Evolutionary conservation across 1,140 invertebrate species (phyloP).

Genomic region (Drosophila hydei): DNA sequence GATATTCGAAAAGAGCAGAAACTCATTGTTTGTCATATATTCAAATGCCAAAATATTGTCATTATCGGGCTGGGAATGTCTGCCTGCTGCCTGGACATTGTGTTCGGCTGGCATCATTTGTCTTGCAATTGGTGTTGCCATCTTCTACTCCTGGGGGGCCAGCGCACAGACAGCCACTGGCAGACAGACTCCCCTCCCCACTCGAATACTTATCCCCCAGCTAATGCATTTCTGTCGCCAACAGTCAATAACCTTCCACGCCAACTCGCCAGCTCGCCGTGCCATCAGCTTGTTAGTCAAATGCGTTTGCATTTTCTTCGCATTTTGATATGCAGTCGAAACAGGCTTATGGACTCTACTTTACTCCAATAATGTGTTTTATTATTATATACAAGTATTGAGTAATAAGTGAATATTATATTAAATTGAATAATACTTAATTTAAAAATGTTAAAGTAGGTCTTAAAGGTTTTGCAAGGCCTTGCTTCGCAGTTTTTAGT

Average conservation of each 20-base stretch:
- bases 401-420: too few species aligned
- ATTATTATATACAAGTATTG: not conserved
- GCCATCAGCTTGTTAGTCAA: conserved; percentile 26
- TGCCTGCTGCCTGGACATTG: conserved; percentile 35
- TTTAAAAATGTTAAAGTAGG: too few species aligned
- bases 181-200: conserved; percentile 2
- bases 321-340: conserved; percentile 3
- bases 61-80: conserved; percentile 8
- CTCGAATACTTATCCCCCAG: conserved; percentile 42
- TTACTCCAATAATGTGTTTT: too few species aligned
- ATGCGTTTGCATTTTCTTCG: conserved; percentile 12
- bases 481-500: too few species aligned
- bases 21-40: conserved; percentile 74
- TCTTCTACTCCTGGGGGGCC: conserved; percentile 51
- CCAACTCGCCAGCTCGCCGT: not conserved
- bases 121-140: conserved; percentile 56
- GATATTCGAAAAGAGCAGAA: conserved; percentile 22
- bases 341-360: too few species aligned
- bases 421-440: too few species aligned
- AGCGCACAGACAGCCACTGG: conserved; percentile 6
- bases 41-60: conserved; percentile 8
- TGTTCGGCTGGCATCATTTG: conserved; percentile 61
- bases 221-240: conserved; percentile 63
- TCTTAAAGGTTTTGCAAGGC: too few species aligned
- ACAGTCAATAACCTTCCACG: conserved; percentile 38